phyloP scores from a whole-genome alignment of 2,797 vertebrate species.

The Rhinoraja longicauda region DNA sequence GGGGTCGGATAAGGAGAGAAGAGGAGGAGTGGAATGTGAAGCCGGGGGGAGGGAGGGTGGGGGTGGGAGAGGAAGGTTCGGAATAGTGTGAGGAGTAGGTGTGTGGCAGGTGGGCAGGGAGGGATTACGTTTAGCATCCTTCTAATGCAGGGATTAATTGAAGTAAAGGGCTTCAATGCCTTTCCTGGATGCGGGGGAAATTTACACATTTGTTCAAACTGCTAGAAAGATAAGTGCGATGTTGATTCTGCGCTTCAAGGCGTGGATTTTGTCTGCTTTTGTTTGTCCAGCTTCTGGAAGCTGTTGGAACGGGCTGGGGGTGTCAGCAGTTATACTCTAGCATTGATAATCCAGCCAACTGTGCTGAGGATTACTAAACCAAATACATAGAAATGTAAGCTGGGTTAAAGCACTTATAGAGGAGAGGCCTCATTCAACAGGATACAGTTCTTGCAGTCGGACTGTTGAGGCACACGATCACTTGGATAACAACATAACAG shows the following conservation, averaged over 20 bases:
- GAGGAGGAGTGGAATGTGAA: too few species aligned
- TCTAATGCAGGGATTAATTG: neutral
- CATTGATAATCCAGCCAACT: conserved; percentile 41
- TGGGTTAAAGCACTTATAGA: conserved; percentile 39
- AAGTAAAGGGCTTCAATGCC: neutral
- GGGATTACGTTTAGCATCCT: neutral
- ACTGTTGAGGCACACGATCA: too few species aligned
- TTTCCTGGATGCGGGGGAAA: neutral
- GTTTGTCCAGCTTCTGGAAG: neutral
- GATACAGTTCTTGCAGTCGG: neutral
- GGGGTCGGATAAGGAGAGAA: too few species aligned
- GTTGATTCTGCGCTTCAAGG: neutral
- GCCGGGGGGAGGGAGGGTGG: too few species aligned
- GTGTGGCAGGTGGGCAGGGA: too few species aligned
- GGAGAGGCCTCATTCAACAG: neutral
- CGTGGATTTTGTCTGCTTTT: neutral
- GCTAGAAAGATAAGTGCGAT: neutral
- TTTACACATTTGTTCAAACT: neutral
- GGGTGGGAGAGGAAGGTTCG: too few species aligned
- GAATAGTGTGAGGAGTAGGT: too few species aligned
- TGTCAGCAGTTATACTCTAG: conserved; percentile 18
- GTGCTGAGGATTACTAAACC: conserved; percentile 48
- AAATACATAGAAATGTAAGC: conserved; percentile 46
- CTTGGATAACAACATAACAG: neutral
- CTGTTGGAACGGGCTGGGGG: conserved; percentile 33